phyloP scores from a whole-genome alignment of 2,888 invertebrate species.

The Sphaerophoria taeniata region DNA sequence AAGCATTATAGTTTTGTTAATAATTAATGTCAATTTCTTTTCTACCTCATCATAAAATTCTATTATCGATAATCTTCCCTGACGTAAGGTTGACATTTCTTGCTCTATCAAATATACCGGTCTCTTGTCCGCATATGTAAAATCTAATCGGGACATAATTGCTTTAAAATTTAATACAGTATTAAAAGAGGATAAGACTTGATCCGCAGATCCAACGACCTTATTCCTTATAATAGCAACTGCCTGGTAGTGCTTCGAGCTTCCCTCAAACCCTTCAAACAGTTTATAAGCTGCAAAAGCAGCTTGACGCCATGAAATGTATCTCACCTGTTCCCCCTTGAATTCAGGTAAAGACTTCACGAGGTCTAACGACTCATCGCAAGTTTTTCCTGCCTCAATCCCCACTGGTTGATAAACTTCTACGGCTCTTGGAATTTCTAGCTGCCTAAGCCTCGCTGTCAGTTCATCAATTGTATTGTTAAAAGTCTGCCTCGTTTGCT shows the following conservation, averaged over 20 bases:
- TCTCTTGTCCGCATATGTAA: conserved; percentile 71
- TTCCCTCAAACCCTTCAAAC: conserved; percentile 38
- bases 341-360: conserved; percentile 38
- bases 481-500: no score
- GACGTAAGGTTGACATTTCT: no score
- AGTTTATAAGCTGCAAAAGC: conserved; percentile 31
- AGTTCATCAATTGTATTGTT: conserved; percentile 17
- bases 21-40: no score
- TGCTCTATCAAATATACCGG: no score
- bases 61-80: no score
- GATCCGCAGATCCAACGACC: conserved; percentile 41
- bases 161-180: conserved; percentile 67
- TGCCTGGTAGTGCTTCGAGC: conserved; percentile 49
- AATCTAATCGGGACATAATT: conserved; percentile 62
- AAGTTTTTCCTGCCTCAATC: no score
- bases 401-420: no score
- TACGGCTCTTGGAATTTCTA: conserved; percentile 11
- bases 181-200: conserved; percentile 63
- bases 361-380: conserved; percentile 16
- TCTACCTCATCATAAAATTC: no score
- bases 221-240: conserved; percentile 59
- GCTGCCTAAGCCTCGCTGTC: neutral
- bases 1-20: conserved; percentile 72
- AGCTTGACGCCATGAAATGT: conserved; percentile 36
- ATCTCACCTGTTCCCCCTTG: conserved; percentile 9